Evolutionary conservation across 2,797 vertebrate species (phyloP).

Genomic region (Calcarius lapponicus): DNA sequence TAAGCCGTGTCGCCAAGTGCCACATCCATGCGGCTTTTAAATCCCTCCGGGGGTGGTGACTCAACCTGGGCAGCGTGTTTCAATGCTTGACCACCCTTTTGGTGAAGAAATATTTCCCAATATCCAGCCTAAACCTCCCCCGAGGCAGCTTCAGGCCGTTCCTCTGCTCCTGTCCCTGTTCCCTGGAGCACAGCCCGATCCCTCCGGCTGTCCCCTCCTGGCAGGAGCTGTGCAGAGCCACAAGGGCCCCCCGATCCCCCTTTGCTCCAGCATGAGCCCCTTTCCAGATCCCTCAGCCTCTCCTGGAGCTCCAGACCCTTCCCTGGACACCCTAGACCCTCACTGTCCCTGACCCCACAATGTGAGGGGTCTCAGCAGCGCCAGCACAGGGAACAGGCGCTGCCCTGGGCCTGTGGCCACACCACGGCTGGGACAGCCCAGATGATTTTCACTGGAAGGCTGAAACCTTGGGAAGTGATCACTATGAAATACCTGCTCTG

Average conservation of each 20-base stretch:
- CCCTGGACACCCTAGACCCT: background rate
- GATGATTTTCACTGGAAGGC: background rate
- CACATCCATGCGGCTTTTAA: background rate
- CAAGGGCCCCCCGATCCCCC: rapidly evolving
- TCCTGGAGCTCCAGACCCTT: background rate
- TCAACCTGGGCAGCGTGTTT: background rate
- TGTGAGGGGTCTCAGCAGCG: background rate
- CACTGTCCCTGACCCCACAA: background rate
- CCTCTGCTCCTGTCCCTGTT: background rate
- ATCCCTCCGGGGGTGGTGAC: background rate
- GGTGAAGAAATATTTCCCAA: background rate
- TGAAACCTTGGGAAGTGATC: background rate
- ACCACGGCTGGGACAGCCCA: background rate
- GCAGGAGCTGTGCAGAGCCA: background rate
- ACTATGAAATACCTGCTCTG: background rate
- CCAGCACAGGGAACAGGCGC: background rate
- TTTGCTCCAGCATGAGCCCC: background rate
- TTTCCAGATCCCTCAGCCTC: background rate
- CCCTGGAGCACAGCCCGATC: background rate
- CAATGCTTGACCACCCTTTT: background rate
- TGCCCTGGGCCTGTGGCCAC: background rate
- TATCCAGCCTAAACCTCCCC: background rate
- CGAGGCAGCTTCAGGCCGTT: background rate
- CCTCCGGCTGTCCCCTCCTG: background rate
- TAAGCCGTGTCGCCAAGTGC: background rate